Percentiles rank a stretch among this genome's conserved stretches.
Evolutionary conservation across 2,113 vertebrate genomes (phyloP).

Genomic region (Fregetta grallaria): DNA sequence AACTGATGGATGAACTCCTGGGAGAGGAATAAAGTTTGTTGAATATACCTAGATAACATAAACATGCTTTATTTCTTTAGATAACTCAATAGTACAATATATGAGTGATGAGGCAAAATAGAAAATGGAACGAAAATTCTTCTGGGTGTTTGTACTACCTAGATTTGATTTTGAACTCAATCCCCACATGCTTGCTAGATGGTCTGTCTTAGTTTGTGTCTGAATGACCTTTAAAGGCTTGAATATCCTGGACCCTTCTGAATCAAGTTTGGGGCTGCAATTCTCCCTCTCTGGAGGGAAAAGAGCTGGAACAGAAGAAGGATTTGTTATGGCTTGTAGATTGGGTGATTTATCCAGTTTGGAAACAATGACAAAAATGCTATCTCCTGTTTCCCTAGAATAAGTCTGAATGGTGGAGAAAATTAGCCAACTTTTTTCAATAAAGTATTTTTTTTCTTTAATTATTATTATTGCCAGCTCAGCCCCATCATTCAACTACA

Average conservation of each 20-base stretch:
- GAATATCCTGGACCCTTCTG: constrained; percentile 16
- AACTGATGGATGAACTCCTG: constrained; percentile 38
- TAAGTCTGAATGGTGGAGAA: constrained; percentile 16
- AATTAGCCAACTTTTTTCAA: constrained; percentile 39
- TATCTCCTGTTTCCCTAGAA: constrained; percentile 7
- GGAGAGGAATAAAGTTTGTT: constrained; percentile 33
- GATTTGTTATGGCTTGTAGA: constrained; percentile 44
- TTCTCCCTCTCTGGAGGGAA: constrained; percentile 13
- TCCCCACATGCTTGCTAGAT: not conserved
- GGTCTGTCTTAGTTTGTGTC: constrained; percentile 51
- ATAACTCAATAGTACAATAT: constrained; percentile 45
- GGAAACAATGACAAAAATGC: constrained; percentile 27
- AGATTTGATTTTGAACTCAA: constrained; percentile 48
- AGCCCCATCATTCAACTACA: constrained; percentile 13
- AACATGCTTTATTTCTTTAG: constrained; percentile 59
- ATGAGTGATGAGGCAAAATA: constrained; percentile 57
- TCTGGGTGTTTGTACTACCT: constrained; percentile 43
- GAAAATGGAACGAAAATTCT: constrained; percentile 64
- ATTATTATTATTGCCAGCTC: constrained; percentile 43
- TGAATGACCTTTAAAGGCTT: constrained; percentile 34
- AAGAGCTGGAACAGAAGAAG: constrained; percentile 35
- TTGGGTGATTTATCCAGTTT: constrained; percentile 46
- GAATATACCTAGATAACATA: constrained; percentile 44
- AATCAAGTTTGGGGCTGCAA: constrained; percentile 42
- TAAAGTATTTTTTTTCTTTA: not conserved